Evolutionary conservation across 2,797 vertebrate genomes (phyloP).

Genomic region (Kryptopterus vitreolus): DNA sequence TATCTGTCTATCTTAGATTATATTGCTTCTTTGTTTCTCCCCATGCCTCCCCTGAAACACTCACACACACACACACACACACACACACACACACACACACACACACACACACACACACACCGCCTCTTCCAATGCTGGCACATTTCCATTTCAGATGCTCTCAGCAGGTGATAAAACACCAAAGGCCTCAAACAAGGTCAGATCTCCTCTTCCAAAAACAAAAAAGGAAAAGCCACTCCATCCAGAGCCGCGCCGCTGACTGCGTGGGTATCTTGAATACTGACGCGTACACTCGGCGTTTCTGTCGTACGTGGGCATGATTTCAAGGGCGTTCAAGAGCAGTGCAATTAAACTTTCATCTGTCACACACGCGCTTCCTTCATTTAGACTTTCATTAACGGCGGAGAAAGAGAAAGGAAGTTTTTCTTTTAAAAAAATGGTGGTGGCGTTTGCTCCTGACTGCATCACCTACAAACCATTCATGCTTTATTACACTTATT

Average conservation of each 20-base stretch:
- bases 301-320: conserved; percentile 20
- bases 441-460: conserved; percentile 23
- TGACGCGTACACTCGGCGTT: conserved; percentile 9
- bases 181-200: conserved; percentile 30
- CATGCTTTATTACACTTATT: background rate
- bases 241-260: background rate
- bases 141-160: conserved; percentile 36
- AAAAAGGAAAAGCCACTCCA: background rate
- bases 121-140: background rate
- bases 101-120: background rate
- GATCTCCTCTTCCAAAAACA: background rate
- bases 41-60: background rate
- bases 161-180: conserved; percentile 43
- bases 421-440: background rate
- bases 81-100: no score
- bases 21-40: background rate
- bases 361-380: conserved; percentile 23
- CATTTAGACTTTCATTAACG: conserved; percentile 32
- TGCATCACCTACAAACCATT: background rate
- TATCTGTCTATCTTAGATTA: background rate
- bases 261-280: conserved; percentile 16
- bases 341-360: conserved; percentile 40
- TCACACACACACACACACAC: no score
- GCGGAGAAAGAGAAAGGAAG: background rate
- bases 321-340: conserved; percentile 27